These are phyloP conservation scores for Hoplostethus atlanticus DNA, from an alignment of 2,797 vertebrate genomes.

Conservation along the genomic window DNA sequence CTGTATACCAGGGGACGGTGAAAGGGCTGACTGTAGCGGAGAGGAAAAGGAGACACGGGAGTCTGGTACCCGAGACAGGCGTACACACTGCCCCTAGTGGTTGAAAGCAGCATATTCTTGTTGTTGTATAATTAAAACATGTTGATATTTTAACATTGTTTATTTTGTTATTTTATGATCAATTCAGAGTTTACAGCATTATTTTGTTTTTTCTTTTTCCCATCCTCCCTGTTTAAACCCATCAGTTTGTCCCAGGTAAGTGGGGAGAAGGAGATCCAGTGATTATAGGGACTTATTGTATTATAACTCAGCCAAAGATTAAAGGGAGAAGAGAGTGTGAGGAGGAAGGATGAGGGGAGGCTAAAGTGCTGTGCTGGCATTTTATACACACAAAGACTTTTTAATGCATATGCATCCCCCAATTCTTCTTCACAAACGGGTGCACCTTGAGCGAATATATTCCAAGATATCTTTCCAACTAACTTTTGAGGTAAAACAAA, in stretches of 20 bases:
- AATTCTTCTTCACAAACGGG: constrained; percentile 76
- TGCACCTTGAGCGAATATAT: constrained; percentile 81
- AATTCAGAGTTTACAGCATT: constrained; percentile 40
- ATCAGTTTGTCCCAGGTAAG: constrained; percentile 63
- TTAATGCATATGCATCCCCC: constrained; percentile 78
- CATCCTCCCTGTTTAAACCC: constrained; percentile 34
- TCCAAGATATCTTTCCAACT: constrained; percentile 73
- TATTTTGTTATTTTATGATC: constrained; percentile 31
- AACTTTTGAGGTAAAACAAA: constrained; percentile 77
- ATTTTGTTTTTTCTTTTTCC: constrained; percentile 42
- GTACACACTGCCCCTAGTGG: constrained; percentile 70
- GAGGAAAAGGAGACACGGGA: constrained; percentile 55
- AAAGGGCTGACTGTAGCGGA: constrained; percentile 74
- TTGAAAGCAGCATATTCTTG: constrained; percentile 30
- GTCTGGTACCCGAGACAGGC: constrained; percentile 39
- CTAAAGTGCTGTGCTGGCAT: constrained; percentile 78
- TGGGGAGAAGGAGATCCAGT: constrained; percentile 57
- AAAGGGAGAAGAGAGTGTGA: constrained; percentile 65
- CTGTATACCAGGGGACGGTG: constrained; percentile 70
- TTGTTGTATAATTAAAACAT: constrained; percentile 23
- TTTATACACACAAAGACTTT: constrained; percentile 78
- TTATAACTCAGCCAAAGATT: constrained; percentile 75
- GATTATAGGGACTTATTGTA: constrained; percentile 76
- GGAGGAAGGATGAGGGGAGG: constrained; percentile 68
- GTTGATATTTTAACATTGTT: constrained; percentile 27